These are phyloP conservation scores for Syngnathus acus DNA, from an alignment of 2,797 vertebrate genomes.

Conservation along the genomic window DNA sequence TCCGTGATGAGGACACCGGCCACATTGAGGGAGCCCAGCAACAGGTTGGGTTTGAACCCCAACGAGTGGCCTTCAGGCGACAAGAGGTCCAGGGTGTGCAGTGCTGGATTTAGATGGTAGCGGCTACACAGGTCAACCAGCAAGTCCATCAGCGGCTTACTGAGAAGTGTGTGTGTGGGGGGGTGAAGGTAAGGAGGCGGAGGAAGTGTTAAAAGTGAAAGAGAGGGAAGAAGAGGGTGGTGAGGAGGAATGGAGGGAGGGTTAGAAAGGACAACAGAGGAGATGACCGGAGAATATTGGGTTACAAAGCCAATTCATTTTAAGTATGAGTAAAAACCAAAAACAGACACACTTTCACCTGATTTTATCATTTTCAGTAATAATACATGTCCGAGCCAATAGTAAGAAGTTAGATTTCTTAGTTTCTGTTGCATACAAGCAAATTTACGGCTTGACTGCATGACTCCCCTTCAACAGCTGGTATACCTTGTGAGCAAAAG, in stretches of 20 bases:
- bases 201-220: slow-evolving; percentile 11
- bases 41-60: slow-evolving; percentile 87
- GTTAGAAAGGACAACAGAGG: slow-evolving; percentile 23
- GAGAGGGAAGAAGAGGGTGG: slow-evolving; percentile 13
- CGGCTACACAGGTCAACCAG: slow-evolving; percentile 89
- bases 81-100: slow-evolving; percentile 83
- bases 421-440: not conserved
- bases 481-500: no score
- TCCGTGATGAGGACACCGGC: slow-evolving; percentile 83
- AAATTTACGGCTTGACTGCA: not conserved
- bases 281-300: slow-evolving; percentile 23
- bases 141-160: slow-evolving; percentile 95
- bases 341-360: slow-evolving; percentile 7
- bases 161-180: slow-evolving; percentile 44
- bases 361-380: not conserved
- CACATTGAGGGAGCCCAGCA: slow-evolving; percentile 84
- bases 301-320: slow-evolving; percentile 37
- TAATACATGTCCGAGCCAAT: not conserved
- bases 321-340: slow-evolving; percentile 21
- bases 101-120: slow-evolving; percentile 85
- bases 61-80: slow-evolving; percentile 71
- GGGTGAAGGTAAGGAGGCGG: slow-evolving; percentile 11
- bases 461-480: not conserved
- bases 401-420: not conserved
- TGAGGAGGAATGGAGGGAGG: slow-evolving; percentile 11